These are phyloP conservation scores for Siderastrea radians DNA, from an alignment of 92 coral and sea anemone species.

Conservation along the genomic window DNA sequence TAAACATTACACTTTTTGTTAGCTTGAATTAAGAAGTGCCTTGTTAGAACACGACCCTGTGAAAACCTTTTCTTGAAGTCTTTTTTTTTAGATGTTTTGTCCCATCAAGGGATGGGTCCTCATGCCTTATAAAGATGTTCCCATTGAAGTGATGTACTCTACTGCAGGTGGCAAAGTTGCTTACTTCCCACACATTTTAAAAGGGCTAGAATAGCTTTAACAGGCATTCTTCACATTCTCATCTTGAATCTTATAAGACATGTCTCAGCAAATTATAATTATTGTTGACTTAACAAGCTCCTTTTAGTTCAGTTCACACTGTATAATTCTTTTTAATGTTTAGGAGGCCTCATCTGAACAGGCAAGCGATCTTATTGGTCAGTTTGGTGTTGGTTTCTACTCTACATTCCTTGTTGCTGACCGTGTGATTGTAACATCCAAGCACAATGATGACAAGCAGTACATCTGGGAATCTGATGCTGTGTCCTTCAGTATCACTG, in stretches of 20 bases:
- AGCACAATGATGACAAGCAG: slow-evolving; percentile 98
- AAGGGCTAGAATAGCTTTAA: too few relatives aligned
- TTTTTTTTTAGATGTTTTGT: too few relatives aligned
- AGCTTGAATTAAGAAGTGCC: too few relatives aligned
- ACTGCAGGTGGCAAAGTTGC: too few relatives aligned
- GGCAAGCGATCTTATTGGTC: slow-evolving; percentile 96
- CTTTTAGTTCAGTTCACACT: not conserved
- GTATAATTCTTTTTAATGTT: not conserved
- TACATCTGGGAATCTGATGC: slow-evolving; percentile 99
- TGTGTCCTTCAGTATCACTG: slow-evolving; percentile 92
- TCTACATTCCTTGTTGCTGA: slow-evolving; percentile 98
- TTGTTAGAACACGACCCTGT: too few relatives aligned
- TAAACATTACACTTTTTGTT: not conserved
- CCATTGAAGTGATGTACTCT: too few relatives aligned
- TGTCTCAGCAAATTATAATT: not conserved
- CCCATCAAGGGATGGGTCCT: too few relatives aligned
- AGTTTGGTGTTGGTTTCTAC: slow-evolving; percentile 99
- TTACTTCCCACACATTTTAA: too few relatives aligned
- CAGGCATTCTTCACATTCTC: too few relatives aligned
- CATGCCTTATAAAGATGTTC: too few relatives aligned
- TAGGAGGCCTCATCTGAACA: slow-evolving; percentile 52
- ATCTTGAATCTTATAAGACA: too few relatives aligned
- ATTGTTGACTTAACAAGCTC: not conserved
- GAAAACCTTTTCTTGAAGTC: too few relatives aligned
- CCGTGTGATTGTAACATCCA: slow-evolving; percentile 97